Evolutionary conservation across 2,888 invertebrate genomes (phyloP), one percentile per base, ranked within the genome.

Genomic region (Eilema depressum): DNA sequence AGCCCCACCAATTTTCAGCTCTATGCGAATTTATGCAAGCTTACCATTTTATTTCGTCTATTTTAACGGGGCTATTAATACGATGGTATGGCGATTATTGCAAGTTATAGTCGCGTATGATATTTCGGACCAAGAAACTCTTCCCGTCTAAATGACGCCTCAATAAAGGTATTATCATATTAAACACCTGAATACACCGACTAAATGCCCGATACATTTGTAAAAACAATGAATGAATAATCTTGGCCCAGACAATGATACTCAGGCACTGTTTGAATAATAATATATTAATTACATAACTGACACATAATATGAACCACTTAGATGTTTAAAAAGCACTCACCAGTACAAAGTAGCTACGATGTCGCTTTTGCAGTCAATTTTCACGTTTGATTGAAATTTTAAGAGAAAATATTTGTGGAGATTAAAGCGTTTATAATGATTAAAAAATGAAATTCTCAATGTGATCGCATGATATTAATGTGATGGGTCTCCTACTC

Each of bases 181-280:
- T 7, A 26, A 30, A 61, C 30, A 61, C n/a, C 61, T 61, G 30
- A 33, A 26, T 3, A 28, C n/a, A 61, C 28, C 1, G 17, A 26
- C 26, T 25, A 33, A 65, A 65, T 37, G 26, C 37, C 20, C 25
- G 17, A 30, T 23, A 41, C 23, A 23, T 28, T 64, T 61, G 11
- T 69, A 41, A 33, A 41, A 71, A 61, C 59, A 65, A 63, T 72
- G 77, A 74, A 75, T 62, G 74, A 86, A 87, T 86, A 79, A 80
- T 89, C 87, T 89, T 84, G 86, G 82, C 71, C 81, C 85, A 86
- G 85, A 84, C 77, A 76, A 76, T 71, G 53, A 66, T 33, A 68
- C 17, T 67, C 68, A 67, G 66, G 68, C 82, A 82, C 82, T 71
- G 74, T 78, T 70, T 74, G 64, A 68, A 68, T 69, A 57, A 73